Evolutionary conservation across 1,140 invertebrate species (phyloP), one percentile per base, ranked within the genome.

Genomic region (Drosophila neocordata): DNA sequence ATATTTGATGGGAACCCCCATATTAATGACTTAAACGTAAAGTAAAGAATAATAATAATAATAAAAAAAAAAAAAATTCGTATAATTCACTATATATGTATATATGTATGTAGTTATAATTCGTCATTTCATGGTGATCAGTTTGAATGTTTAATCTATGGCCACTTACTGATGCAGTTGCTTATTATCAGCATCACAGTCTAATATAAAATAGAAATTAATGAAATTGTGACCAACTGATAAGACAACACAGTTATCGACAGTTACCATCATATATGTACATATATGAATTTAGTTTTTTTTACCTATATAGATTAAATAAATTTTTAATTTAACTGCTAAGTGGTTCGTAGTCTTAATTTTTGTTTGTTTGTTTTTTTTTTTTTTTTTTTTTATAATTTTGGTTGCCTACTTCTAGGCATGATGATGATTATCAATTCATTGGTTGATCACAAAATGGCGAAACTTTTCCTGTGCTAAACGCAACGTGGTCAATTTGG

Each of bases 391-490:
- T n/a, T n/a, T n/a, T n/a, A n/a, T n/a, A n/a, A 5, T 27, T n/a
- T 56, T 37, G 38, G 38, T 11, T 12, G 57, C 51, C 67, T 61
- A 72, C 68, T 80, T 79, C 53, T 51, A 66, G 53, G 71, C 62
- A 35, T 44, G 13, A 41, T 44, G 13, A 41, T 20, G 4, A 58
- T 58, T 38, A 37, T 7, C 13, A 35, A 7, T 24, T 34, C 34
- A 38, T 18, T 58, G 20, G 9, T 41, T 20, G 2, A 71, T 72
- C 13, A 78, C 62, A 18, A 82, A 77, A 70, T 76, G 65, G 67
- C 73, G 77, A 66, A 90, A 90, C 51, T 78, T 89, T 8, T 62
- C 52, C 52, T 87, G 82, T 18, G 89, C 89, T 48, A 89, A 73
- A 1, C 72, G 77, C 5, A 90, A 61, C 0, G 89, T 83, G 18